Conservation (phyloP, 2,113 vertebrate species). For the Vanacampus margaritifer region DNA sequence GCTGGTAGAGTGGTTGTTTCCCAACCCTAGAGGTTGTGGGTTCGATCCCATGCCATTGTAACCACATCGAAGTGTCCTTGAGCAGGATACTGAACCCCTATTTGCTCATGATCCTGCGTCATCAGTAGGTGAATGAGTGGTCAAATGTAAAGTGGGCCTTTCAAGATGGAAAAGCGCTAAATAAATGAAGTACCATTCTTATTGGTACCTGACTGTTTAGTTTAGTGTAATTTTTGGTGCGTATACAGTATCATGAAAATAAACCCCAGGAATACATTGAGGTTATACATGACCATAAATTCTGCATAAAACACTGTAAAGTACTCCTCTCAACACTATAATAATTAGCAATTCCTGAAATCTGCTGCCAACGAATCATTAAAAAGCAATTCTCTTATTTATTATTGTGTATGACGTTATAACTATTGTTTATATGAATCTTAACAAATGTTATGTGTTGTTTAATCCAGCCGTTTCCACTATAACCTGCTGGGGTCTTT, state of each 20-base stretch:
- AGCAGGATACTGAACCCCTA: too few relatives aligned
- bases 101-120: too few relatives aligned
- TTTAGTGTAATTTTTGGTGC: neutral
- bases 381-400: neutral
- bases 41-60: too few relatives aligned
- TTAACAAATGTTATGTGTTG: neutral
- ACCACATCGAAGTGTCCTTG: too few relatives aligned
- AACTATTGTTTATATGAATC: neutral
- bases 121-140: too few relatives aligned
- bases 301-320: neutral
- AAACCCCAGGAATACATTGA: neutral
- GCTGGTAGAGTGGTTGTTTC: too few relatives aligned
- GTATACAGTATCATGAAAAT: neutral
- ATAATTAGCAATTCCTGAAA: neutral
- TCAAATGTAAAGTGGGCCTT: too few relatives aligned
- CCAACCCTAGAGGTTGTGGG: too few relatives aligned
- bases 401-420: neutral
- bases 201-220: neutral
- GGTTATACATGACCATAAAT: neutral
- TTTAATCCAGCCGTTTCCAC: constrained; percentile 13
- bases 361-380: neutral
- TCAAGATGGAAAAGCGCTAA: too few relatives aligned
- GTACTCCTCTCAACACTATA: too few relatives aligned
- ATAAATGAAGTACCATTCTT: neutral
- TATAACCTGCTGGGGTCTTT: constrained; percentile 21